Conservation (phyloP, 2,113 vertebrate species). For the Holacanthus passer region DNA sequence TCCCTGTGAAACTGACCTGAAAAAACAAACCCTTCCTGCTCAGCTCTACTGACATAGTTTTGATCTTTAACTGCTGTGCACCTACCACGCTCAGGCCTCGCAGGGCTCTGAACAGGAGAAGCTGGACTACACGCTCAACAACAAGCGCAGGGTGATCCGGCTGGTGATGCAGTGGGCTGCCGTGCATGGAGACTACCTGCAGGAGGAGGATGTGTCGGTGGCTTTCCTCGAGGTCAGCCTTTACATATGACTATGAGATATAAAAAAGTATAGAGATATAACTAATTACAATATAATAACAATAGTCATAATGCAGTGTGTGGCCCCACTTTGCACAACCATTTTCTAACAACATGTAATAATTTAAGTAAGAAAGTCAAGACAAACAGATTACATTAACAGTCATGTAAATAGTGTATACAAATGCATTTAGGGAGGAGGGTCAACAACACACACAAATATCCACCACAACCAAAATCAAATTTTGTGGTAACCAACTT, state of each 20-base stretch:
- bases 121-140: slow-evolving; percentile 96
- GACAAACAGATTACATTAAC: too few species aligned
- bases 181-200: slow-evolving; percentile 89
- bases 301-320: neutral
- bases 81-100: slow-evolving; percentile 94
- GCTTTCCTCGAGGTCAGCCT: slow-evolving; percentile 93
- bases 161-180: slow-evolving; percentile 93
- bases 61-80: slow-evolving; percentile 90
- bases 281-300: neutral
- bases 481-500: neutral
- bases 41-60: neutral
- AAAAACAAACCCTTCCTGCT: neutral
- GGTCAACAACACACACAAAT: neutral
- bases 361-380: too few species aligned
- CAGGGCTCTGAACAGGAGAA: slow-evolving; percentile 97
- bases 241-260: neutral
- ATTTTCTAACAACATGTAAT: too few species aligned
- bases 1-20: neutral
- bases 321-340: too few species aligned
- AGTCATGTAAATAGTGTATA: neutral
- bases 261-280: neutral
- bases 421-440: neutral
- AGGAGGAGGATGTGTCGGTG: slow-evolving; percentile 90
- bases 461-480: neutral
- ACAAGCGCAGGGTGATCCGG: slow-evolving; percentile 93